Evolutionary conservation across 2,113 vertebrate genomes (phyloP).

Genomic region (Chaetodon trifascialis): DNA sequence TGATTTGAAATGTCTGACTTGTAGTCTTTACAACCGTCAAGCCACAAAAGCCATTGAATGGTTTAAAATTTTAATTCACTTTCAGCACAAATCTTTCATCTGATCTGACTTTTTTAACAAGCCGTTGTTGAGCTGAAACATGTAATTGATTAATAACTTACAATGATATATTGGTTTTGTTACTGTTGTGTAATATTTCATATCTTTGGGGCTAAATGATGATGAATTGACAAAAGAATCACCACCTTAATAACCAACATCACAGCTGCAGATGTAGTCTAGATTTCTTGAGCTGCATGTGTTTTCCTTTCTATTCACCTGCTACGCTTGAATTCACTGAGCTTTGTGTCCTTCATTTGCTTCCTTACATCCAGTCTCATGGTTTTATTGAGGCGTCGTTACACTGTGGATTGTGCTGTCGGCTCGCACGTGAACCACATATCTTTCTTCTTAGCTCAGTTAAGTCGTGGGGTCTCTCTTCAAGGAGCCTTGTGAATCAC

Average conservation of each 20-base stretch:
- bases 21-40: too few relatives aligned
- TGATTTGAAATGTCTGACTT: neutral
- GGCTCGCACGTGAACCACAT: neutral
- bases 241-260: neutral
- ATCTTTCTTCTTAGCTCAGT: conserved; percentile 2
- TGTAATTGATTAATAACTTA: too few relatives aligned
- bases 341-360: neutral
- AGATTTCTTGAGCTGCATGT: too few relatives aligned
- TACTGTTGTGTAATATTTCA: neutral
- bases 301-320: too few relatives aligned
- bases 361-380: neutral
- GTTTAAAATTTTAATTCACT: neutral
- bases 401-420: neutral
- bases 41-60: too few relatives aligned
- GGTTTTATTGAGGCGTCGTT: neutral
- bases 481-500: conserved; percentile 72
- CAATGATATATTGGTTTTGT: neutral
- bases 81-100: neutral
- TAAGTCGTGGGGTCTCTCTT: conserved; percentile 28
- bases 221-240: neutral
- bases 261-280: too few relatives aligned
- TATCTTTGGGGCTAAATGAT: neutral
- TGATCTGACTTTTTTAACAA: too few relatives aligned
- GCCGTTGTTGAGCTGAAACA: too few relatives aligned
- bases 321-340: too few relatives aligned